Evolutionary conservation across 2,797 vertebrate species (phyloP).

Genomic region (Acanthopagrus latus): DNA sequence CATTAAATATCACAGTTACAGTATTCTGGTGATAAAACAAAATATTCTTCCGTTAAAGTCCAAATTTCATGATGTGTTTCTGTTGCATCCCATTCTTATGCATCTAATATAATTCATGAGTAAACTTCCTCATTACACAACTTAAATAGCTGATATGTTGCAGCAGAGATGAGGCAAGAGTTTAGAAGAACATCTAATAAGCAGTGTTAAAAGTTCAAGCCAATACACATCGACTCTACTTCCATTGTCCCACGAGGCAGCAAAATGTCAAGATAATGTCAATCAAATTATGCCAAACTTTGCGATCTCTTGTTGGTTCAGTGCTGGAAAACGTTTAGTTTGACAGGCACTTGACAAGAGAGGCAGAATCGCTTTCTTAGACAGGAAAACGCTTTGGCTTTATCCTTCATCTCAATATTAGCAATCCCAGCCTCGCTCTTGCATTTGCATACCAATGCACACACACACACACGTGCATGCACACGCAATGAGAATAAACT

Average conservation of each 20-base stretch:
- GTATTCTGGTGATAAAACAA: too few relatives aligned
- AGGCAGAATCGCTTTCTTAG: slow-evolving; percentile 1
- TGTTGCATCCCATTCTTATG: neutral
- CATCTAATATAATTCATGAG: neutral
- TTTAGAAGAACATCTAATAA: neutral
- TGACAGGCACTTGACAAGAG: slow-evolving; percentile 37
- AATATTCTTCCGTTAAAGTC: too few relatives aligned
- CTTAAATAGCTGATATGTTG: neutral
- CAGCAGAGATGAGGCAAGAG: neutral
- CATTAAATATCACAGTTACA: too few relatives aligned
- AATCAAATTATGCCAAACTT: slow-evolving; percentile 2
- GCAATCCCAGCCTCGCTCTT: slow-evolving; percentile 15
- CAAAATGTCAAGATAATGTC: neutral
- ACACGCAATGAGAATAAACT: slow-evolving; percentile 17
- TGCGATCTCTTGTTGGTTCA: neutral
- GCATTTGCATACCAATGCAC: slow-evolving; percentile 19
- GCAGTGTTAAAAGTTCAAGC: neutral
- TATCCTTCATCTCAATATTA: slow-evolving; percentile 33
- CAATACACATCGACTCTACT: neutral
- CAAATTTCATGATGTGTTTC: neutral
- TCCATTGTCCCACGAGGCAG: neutral
- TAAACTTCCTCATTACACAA: neutral
- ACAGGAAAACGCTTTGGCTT: slow-evolving; percentile 17
- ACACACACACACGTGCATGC: neutral
- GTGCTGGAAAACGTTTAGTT: slow-evolving; percentile 14